A percentile compares a stretch with the other conserved stretches of the same genome.
Evolutionary conservation across 2,888 invertebrate species (phyloP).

Genomic region (Dorcus hopei): DNA sequence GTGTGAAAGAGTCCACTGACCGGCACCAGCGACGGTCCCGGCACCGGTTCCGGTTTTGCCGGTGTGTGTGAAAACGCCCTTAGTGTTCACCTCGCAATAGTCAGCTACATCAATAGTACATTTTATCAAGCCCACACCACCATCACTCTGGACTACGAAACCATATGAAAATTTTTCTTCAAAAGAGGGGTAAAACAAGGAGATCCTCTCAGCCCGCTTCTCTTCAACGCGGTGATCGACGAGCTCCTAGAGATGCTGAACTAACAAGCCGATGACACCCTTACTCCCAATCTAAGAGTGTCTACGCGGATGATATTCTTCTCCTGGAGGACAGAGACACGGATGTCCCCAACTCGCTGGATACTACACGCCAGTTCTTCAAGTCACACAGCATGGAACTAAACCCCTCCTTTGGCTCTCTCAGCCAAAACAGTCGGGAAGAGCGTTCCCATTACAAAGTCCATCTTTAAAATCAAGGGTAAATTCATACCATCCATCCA

Average conservation of each 20-base stretch:
- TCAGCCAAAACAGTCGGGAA: no score
- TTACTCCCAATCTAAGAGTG: conserved; percentile 8
- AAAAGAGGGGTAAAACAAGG: conserved; percentile 44
- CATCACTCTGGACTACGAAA: conserved; percentile 20
- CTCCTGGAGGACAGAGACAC: conserved; percentile 35
- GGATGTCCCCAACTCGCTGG: conserved; percentile 31
- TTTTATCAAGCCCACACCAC: conserved; percentile 30
- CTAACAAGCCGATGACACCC: conserved; percentile 14
- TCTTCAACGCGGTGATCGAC: conserved; percentile 32
- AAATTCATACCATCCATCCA: no score
- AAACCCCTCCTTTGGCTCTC: no score
- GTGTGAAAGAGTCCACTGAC: no score
- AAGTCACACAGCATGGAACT: conserved; percentile 25
- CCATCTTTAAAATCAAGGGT: no score
- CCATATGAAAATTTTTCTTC: conserved; percentile 18
- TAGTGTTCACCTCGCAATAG: no score
- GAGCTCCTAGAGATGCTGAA: conserved; percentile 23
- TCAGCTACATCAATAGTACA: conserved; percentile 31
- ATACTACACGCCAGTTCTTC: conserved; percentile 17
- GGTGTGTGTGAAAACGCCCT: no score
- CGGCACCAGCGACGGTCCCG: no score
- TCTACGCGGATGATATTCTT: conserved; percentile 42
- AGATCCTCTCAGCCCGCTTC: conserved; percentile 39
- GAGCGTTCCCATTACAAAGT: no score
- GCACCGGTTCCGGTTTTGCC: no score